Conservation (phyloP, 2,797 vertebrate species). For the Periophthalmus magnuspinnatus region DNA sequence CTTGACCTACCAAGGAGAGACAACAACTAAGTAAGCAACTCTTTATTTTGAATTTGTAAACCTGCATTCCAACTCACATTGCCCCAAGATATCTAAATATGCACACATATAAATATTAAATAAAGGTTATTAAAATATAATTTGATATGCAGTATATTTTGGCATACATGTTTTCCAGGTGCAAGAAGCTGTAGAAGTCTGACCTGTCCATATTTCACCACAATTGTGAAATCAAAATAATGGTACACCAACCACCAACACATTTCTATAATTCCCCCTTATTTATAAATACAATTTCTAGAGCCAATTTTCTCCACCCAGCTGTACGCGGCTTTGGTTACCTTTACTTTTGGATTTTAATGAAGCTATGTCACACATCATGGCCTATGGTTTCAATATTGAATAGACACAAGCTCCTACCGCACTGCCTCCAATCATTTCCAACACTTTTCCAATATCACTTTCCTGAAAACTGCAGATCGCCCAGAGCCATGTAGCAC, state of each 20-base stretch:
- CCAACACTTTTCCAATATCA: constrained; percentile 18
- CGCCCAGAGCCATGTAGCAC: constrained; percentile 23
- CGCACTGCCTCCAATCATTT: not conserved
- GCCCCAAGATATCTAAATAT: too few species aligned
- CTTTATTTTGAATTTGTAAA: too few species aligned
- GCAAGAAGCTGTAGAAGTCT: too few species aligned
- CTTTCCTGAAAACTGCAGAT: constrained; percentile 27
- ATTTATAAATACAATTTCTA: not conserved
- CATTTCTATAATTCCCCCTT: not conserved
- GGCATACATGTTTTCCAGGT: too few species aligned
- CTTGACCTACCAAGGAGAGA: too few species aligned
- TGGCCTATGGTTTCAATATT: not conserved
- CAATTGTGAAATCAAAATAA: too few species aligned
- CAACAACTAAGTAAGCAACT: too few species aligned
- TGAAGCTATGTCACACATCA: constrained; percentile 10
- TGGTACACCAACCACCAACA: not conserved
- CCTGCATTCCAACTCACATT: too few species aligned
- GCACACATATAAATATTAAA: too few species aligned
- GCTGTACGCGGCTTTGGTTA: not conserved
- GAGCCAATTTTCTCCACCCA: not conserved
- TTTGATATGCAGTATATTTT: too few species aligned
- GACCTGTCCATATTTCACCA: too few species aligned
- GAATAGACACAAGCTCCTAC: not conserved
- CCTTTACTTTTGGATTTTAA: constrained; percentile 8
- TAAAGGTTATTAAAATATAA: too few species aligned